A percentile compares a stretch with the other conserved stretches of the same genome.
Conservation (phyloP, 2,888 invertebrate species). For the Andrena chrysosceles region DNA sequence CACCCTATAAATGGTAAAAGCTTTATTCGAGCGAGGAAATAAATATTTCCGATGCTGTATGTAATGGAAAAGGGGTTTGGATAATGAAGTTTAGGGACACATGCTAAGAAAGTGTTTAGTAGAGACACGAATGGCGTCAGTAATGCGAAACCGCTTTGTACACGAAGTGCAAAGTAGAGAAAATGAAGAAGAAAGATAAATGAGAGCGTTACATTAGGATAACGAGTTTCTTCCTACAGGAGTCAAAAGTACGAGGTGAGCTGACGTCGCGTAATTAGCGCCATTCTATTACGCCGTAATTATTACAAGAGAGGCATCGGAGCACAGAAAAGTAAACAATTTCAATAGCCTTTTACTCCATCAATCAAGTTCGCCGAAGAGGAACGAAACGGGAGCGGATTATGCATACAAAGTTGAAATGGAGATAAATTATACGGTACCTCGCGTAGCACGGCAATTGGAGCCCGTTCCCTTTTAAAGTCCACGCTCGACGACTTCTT, state of each 20-base stretch:
- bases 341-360: background rate
- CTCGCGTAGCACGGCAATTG: slow-evolving; percentile 5
- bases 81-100: too few relatives aligned
- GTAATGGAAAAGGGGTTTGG: too few relatives aligned
- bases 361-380: background rate
- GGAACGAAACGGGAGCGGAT: background rate
- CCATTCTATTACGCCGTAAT: background rate
- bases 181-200: background rate
- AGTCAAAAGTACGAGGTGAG: too few relatives aligned
- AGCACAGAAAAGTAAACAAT: background rate
- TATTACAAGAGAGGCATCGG: background rate
- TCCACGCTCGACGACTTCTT: slow-evolving; percentile 18
- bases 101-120: too few relatives aligned
- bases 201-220: background rate
- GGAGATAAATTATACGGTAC: slow-evolving; percentile 13
- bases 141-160: too few relatives aligned
- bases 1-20: too few relatives aligned
- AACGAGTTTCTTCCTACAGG: background rate
- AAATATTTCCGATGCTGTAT: too few relatives aligned
- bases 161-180: background rate
- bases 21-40: too few relatives aligned
- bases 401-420: slow-evolving; percentile 7
- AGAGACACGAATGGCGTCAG: too few relatives aligned
- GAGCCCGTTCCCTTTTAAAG: slow-evolving; percentile 32
- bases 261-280: background rate